These are phyloP conservation scores for Synergus gifuensis DNA, from an alignment of 2,888 invertebrate genomes.

Conservation along the genomic window DNA sequence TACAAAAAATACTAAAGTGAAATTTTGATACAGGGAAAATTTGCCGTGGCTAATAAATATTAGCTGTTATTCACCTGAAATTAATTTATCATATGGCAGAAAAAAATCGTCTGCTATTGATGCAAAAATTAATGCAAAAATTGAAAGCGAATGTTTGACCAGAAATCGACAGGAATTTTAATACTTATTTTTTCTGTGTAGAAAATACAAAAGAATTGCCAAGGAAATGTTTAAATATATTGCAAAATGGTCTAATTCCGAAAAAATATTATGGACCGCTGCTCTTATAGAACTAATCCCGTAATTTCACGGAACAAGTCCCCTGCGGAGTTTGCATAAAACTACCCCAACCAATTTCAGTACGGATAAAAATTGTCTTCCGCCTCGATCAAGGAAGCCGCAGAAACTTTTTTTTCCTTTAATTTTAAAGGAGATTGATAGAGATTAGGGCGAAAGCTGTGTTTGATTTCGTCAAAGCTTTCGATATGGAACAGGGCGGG, in stretches of 20 bases:
- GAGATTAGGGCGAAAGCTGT: not conserved
- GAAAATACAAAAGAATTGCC: not conserved
- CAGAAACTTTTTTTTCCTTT: not conserved
- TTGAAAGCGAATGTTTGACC: too few species aligned
- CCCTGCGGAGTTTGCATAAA: not conserved
- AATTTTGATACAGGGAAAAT: too few species aligned
- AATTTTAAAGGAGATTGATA: not conserved
- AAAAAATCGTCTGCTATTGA: too few species aligned
- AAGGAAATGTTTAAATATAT: not conserved
- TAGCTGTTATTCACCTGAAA: too few species aligned
- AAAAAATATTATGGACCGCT: not conserved
- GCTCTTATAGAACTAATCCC: constrained; percentile 12
- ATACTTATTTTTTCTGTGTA: too few species aligned
- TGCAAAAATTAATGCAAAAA: too few species aligned
- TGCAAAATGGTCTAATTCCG: not conserved
- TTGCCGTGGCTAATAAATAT: too few species aligned
- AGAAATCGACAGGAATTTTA: too few species aligned
- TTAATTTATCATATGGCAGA: too few species aligned
- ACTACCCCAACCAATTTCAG: constrained; percentile 4
- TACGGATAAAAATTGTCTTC: not conserved
- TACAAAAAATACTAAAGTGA: too few species aligned
- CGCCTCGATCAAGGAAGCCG: not conserved
- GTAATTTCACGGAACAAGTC: constrained; percentile 25
- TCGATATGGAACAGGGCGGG: not conserved
- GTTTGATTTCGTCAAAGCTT: not conserved